Evolutionary conservation across 2,797 vertebrate genomes (phyloP), one percentile per base, ranked within the genome.

Genomic region (Falco naumanni): DNA sequence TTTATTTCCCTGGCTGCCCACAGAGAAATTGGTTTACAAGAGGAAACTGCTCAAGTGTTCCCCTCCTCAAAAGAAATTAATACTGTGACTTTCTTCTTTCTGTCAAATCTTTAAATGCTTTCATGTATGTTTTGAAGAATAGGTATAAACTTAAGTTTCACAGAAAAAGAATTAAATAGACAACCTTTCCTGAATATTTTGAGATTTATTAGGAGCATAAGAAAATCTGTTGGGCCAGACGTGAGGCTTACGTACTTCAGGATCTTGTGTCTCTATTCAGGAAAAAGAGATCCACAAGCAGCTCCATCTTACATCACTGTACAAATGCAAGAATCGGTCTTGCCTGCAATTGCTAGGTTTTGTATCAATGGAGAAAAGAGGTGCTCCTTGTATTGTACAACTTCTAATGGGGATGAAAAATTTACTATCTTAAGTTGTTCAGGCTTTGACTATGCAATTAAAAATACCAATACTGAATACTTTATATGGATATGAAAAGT

Each of bases 401-500:
- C 72, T 89, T 79, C 24, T 37, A 51, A 34, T 22, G 72, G 53
- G 50, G 53, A 56, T 59, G 48, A 60, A 64, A 85, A 87, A 91
- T 7, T 17, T 61, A 45, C 63, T 84, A 25, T 61, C 87, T 93
- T n/a, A 89, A 54, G 60, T 83, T 88, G 37, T 71, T 84, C 45
- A 37, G 74, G 69, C 65, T 88, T 81, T 81, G 63, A 76, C 76
- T 88, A 31, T 2, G 4, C 25, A 31, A 82, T 68, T 59, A 64
- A 78, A 86, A 93, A 84, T 72, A 69, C 24, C 45, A 69, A 47
- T 57, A 43, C 31, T 86, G 43, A 75, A 69, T 82, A 72, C 39
- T 89, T 89, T 53, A 69, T 82, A 89, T 82, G 59, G 68, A 56
- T 83, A 34, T 77, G 78, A 56, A 82, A 90, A 95, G 71, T 64